Percentiles rank a stretch among this genome's conserved stretches.
Conservation (phyloP, 2,888 invertebrate genomes). For the Trilocha varians region DNA sequence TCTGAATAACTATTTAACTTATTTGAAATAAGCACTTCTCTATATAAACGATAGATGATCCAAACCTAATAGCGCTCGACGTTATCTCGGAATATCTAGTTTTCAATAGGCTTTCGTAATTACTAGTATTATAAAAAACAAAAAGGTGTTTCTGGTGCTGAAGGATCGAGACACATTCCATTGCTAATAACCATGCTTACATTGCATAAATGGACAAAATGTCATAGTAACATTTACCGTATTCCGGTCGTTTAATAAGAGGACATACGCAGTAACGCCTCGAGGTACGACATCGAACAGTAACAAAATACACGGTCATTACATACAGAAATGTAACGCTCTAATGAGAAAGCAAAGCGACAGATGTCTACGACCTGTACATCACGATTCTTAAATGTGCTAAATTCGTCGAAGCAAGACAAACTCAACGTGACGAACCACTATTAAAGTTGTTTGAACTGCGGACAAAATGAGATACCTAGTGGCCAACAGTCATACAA, state of each 20-base stretch:
- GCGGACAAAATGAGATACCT: conserved; percentile 10
- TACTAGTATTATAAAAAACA: too few species aligned
- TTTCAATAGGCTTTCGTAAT: too few species aligned
- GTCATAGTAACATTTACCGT: neutral
- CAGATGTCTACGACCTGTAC: conserved; percentile 50
- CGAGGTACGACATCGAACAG: neutral
- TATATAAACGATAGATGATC: too few species aligned
- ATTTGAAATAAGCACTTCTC: too few species aligned
- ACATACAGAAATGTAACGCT: conserved; percentile 52
- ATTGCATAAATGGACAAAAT: neutral
- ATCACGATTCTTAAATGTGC: conserved; percentile 56
- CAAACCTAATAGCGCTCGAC: too few species aligned
- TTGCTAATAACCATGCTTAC: too few species aligned
- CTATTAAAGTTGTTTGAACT: conserved; percentile 53
- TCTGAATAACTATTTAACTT: too few species aligned
- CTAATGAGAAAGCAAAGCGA: conserved; percentile 60
- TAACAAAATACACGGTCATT: conserved; percentile 16
- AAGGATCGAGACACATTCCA: too few species aligned
- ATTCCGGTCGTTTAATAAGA: neutral
- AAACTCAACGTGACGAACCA: conserved; percentile 55
- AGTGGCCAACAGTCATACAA: conserved; percentile 14
- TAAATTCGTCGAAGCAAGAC: conserved; percentile 55
- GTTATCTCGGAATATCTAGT: too few species aligned
- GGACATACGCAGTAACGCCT: neutral
- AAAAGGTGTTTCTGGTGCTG: too few species aligned